Evolutionary conservation across 2,888 invertebrate genomes (phyloP).

Genomic region (Pycnomerus fuliginosus): DNA sequence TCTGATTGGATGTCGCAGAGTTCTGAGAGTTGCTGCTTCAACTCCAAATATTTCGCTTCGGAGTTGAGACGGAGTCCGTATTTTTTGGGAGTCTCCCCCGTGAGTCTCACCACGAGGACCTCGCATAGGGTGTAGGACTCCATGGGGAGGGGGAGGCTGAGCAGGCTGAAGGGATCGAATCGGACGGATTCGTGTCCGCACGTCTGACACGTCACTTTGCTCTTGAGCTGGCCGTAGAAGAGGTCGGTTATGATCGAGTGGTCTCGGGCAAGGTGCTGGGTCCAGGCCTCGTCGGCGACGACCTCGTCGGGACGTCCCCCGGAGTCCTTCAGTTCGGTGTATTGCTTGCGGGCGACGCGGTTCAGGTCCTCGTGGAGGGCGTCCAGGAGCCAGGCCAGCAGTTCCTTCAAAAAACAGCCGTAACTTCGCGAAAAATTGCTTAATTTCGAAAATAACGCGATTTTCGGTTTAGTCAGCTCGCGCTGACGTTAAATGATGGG

Average conservation of each 20-base stretch:
- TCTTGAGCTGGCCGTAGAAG: slow-evolving; percentile 91
- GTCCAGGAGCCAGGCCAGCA: slow-evolving; percentile 88
- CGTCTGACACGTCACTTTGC: slow-evolving; percentile 76
- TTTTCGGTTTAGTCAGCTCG: too few relatives aligned
- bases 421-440: slow-evolving; percentile 2
- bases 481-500: too few relatives aligned
- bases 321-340: slow-evolving; percentile 72
- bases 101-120: slow-evolving; percentile 72
- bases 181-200: slow-evolving; percentile 83
- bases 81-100: slow-evolving; percentile 80
- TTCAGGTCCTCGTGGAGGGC: slow-evolving; percentile 91
- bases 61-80: slow-evolving; percentile 83
- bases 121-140: slow-evolving; percentile 80
- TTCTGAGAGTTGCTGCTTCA: slow-evolving; percentile 70
- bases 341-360: slow-evolving; percentile 70
- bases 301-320: slow-evolving; percentile 74
- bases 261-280: slow-evolving; percentile 77
- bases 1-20: slow-evolving; percentile 62
- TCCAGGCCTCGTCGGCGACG: slow-evolving; percentile 78
- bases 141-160: slow-evolving; percentile 85
- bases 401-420: slow-evolving; percentile 57
- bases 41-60: slow-evolving; percentile 75
- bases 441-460: too few relatives aligned
- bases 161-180: slow-evolving; percentile 90
- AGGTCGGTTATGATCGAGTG: slow-evolving; percentile 85